Conservation (phyloP, 2,888 invertebrate species). For the Hecatera dysodea region DNA sequence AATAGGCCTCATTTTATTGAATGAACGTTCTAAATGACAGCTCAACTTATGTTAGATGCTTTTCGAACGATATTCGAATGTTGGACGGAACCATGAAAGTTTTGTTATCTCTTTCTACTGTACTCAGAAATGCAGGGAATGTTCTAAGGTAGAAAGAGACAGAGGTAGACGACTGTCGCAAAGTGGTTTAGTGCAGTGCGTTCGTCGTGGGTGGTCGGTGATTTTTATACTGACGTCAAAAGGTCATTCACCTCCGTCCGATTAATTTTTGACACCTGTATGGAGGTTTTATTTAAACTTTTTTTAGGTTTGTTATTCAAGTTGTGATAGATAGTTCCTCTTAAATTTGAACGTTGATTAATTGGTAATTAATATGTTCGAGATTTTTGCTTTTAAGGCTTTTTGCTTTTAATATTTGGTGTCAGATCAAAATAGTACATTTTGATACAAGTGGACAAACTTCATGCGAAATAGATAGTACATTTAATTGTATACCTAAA, state of each 20-base stretch:
- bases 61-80: conserved; percentile 65
- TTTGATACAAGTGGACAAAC: no score
- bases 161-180: conserved; percentile 42
- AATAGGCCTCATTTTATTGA: conserved; percentile 59
- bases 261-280: conserved; percentile 82
- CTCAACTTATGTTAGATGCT: conserved; percentile 63
- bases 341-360: conserved; percentile 55
- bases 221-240: conserved; percentile 85
- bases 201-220: conserved; percentile 87
- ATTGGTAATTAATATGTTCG: conserved; percentile 59
- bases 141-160: conserved; percentile 45
- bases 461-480: no score
- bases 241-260: conserved; percentile 82
- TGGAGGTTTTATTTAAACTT: conserved; percentile 45
- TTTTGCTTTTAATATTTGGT: no score
- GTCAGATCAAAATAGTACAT: no score
- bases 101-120: conserved; percentile 55
- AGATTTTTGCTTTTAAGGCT: conserved; percentile 6
- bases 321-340: conserved; percentile 56
- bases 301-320: conserved; percentile 43
- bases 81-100: conserved; percentile 16
- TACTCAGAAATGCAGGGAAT: conserved; percentile 26
- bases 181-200: conserved; percentile 56
- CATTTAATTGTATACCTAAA: no score
- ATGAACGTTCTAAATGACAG: conserved; percentile 60